Evolutionary conservation across 2,888 invertebrate species (phyloP).

Genomic region (Gerris lacustris): DNA sequence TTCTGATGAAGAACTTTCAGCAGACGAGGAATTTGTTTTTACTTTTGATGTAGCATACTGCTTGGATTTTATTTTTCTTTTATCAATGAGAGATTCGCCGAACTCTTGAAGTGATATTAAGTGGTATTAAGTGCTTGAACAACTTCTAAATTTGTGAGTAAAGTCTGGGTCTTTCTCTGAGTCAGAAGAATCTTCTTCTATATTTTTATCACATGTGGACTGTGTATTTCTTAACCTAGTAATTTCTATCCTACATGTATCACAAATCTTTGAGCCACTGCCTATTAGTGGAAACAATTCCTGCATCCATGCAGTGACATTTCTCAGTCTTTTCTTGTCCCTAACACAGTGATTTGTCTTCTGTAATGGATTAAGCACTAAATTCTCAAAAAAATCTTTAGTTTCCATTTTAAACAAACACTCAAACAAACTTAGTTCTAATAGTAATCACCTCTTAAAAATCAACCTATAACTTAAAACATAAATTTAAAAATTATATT

Average conservation of each 20-base stretch:
- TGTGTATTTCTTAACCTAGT: not conserved
- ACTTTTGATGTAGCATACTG: not conserved
- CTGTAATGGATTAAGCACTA: no score
- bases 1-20: not conserved
- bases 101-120: not conserved
- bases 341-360: no score
- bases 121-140: not conserved
- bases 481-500: no score
- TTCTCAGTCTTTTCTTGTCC: not conserved
- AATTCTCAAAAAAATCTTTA: no score
- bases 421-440: no score
- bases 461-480: no score
- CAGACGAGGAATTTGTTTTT: not conserved
- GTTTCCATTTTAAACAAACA: no score
- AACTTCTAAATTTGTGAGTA: not conserved
- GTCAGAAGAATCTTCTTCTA: not conserved
- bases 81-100: not conserved
- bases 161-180: not conserved
- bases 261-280: not conserved
- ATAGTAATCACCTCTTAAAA: no score
- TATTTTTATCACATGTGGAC: no score
- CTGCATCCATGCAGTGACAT: not conserved
- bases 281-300: not conserved
- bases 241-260: not conserved
- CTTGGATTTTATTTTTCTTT: not conserved